phyloP scores from a whole-genome alignment of 37 sponge, comb jelly and placozoan genomes.

The Aphrocallistes beatrix region DNA sequence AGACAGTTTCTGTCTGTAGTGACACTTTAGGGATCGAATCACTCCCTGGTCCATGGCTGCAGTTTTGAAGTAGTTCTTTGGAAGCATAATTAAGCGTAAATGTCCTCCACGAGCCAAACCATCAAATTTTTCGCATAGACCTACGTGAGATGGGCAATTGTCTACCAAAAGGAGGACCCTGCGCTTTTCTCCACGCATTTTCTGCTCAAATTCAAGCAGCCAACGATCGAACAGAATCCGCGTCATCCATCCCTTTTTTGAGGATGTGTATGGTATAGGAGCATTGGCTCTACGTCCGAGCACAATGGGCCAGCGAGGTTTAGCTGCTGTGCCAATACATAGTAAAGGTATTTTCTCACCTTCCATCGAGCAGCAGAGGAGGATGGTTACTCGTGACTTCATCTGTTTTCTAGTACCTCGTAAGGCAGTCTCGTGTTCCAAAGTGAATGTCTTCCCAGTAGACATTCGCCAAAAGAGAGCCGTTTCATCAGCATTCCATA shows the following conservation, averaged over 20 bases:
- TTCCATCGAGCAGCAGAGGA: not conserved
- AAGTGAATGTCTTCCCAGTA: not conserved
- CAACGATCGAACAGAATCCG: conserved; percentile 10
- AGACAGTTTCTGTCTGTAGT: not conserved
- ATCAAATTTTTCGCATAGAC: not conserved
- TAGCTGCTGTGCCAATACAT: not conserved
- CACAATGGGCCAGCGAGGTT: not conserved
- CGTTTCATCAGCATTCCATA: not conserved
- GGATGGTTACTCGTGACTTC: not conserved
- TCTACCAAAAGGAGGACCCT: conserved; percentile 3
- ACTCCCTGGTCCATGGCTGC: not conserved
- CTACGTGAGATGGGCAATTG: conserved; percentile 21
- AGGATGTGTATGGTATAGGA: not conserved
- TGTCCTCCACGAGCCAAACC: too few relatives aligned
- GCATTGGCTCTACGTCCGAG: not conserved
- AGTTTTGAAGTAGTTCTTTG: not conserved
- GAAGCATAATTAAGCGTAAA: too few relatives aligned
- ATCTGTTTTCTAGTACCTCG: not conserved
- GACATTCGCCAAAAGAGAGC: not conserved
- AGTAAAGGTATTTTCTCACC: not conserved
- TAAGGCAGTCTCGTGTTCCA: not conserved
- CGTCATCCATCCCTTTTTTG: conserved; percentile 22
- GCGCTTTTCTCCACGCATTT: not conserved
- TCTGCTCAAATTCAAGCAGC: not conserved
- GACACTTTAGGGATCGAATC: not conserved